phyloP scores from a whole-genome alignment of 2,797 vertebrate species.

The Sebastiscus albofasciatus region DNA sequence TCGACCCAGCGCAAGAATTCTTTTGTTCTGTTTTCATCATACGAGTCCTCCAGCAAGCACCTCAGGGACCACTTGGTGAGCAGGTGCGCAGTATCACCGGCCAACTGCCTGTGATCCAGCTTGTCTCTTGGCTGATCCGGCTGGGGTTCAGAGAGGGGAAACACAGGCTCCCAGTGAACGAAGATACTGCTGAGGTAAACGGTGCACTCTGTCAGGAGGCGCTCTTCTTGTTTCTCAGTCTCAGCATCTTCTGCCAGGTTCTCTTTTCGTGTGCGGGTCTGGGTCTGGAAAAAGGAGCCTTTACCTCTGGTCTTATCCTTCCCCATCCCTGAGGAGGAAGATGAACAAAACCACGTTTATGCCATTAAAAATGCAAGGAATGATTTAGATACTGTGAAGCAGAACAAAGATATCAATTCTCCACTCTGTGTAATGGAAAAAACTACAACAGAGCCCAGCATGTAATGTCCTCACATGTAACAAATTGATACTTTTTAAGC shows the following conservation, averaged over 20 bases:
- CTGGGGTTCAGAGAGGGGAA: constrained; percentile 22
- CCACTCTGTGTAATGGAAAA: background rate
- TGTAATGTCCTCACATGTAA: constrained; percentile 1
- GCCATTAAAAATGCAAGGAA: background rate
- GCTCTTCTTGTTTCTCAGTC: constrained; percentile 28
- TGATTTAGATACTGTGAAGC: constrained; percentile 14
- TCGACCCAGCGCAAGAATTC: constrained; percentile 84
- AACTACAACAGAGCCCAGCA: background rate
- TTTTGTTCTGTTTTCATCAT: constrained; percentile 54
- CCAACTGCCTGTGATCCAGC: constrained; percentile 25
- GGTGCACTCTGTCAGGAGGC: constrained; percentile 79
- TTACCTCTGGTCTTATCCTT: constrained; percentile 83
- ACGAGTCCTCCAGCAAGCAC: constrained; percentile 70
- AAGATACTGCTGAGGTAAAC: constrained; percentile 82
- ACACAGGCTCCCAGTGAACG: constrained; percentile 84
- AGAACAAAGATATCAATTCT: background rate
- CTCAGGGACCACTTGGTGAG: constrained; percentile 85
- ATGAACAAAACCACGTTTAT: constrained; percentile 21
- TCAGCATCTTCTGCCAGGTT: constrained; percentile 58
- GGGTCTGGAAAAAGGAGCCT: constrained; percentile 55
- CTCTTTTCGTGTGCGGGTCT: constrained; percentile 35
- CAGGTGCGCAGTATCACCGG: constrained; percentile 51
- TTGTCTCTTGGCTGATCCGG: background rate
- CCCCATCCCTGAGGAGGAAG: constrained; percentile 75
- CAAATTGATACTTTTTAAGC: background rate